Conservation (phyloP, 2,113 vertebrate genomes). For the Pseudolaguvia tuberculata region DNA sequence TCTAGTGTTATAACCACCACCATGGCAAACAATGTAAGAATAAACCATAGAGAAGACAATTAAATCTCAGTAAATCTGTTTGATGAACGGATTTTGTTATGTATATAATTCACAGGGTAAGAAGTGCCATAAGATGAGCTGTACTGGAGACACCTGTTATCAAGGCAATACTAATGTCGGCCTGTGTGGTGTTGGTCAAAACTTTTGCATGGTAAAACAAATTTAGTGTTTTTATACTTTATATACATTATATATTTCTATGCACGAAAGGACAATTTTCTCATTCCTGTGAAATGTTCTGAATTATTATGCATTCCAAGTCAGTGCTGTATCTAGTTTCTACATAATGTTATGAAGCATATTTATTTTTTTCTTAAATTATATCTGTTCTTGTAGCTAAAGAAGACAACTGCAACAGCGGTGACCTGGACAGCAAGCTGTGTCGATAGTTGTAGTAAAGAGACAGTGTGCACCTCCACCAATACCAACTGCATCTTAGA, state of each 20-base stretch:
- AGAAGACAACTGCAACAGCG: conserved; percentile 44
- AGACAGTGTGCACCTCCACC: conserved; percentile 47
- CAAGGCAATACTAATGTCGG: conserved; percentile 8
- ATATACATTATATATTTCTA: not conserved
- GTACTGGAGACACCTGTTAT: conserved; percentile 60
- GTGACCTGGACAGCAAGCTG: conserved; percentile 64
- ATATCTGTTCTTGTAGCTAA: conserved; percentile 61
- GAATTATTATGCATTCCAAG: not conserved
- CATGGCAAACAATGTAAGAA: conserved; percentile 58
- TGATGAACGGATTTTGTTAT: not conserved
- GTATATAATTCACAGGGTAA: conserved; percentile 62
- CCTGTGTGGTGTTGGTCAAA: conserved; percentile 49
- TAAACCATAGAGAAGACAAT: not conserved
- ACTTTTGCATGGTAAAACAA: conserved; percentile 73
- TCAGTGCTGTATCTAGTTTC: not conserved
- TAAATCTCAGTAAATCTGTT: not conserved
- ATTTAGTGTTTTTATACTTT: too few relatives aligned
- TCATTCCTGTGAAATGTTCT: not conserved
- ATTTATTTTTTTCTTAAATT: not conserved
- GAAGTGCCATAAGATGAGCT: conserved; percentile 62
- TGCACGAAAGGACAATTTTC: not conserved
- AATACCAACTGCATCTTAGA: conserved; percentile 65
- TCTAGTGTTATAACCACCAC: not conserved
- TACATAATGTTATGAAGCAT: not conserved
- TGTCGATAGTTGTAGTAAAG: conserved; percentile 58